These are phyloP conservation scores for Lochmaea capreae DNA, from an alignment of 2,888 invertebrate genomes.

Conservation along the genomic window DNA sequence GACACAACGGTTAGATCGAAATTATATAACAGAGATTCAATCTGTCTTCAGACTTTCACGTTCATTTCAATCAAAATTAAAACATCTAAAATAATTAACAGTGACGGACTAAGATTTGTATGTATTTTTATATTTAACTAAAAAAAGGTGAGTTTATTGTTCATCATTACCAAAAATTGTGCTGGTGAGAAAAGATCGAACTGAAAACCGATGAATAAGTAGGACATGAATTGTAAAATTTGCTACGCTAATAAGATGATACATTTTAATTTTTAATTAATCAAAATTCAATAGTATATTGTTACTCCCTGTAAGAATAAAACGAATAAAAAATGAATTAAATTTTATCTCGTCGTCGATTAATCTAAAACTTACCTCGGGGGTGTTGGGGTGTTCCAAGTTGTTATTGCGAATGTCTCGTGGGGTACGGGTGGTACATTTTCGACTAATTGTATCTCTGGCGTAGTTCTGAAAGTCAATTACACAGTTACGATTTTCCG, in stretches of 20 bases:
- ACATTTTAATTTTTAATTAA: no score
- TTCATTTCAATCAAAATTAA: conserved; percentile 4
- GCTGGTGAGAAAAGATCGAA: no score
- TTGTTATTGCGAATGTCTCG: conserved; percentile 28
- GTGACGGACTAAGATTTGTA: neutral
- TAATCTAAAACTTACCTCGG: conserved; percentile 30
- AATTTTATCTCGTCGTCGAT: neutral
- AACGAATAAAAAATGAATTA: neutral
- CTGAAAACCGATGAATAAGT: no score
- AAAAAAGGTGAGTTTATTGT: neutral
- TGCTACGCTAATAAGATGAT: no score
- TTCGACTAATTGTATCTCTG: conserved; percentile 35
- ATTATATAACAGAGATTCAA: conserved; percentile 3
- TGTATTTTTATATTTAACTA: neutral
- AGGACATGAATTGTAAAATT: no score
- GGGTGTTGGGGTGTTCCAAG: conserved; percentile 42
- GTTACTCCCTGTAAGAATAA: no score
- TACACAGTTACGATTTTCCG: conserved; percentile 26
- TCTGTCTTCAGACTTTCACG: neutral
- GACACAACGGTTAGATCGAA: no score
- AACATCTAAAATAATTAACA: neutral
- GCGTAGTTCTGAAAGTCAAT: conserved; percentile 39
- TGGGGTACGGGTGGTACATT: conserved; percentile 25
- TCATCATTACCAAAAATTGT: no score
- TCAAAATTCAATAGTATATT: no score